Percentiles rank a stretch among this genome's conserved stretches.
phyloP scores from a whole-genome alignment of 35 echinoderm and acorn worm genomes.

The Lytechinus pictus region DNA sequence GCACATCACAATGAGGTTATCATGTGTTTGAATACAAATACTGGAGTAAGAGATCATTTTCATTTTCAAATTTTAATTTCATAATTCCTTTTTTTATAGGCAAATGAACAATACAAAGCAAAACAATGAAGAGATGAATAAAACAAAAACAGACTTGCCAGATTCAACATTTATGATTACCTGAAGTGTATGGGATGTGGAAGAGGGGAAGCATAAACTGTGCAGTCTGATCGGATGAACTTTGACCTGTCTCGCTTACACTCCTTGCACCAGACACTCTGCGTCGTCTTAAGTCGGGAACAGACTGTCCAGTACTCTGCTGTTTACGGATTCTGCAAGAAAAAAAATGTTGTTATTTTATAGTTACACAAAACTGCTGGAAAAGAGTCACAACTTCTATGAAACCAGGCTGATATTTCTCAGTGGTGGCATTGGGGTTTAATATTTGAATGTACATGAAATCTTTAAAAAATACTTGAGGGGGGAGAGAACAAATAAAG shows the following conservation, averaged over 20 bases:
- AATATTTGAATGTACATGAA: background rate
- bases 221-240: slow-evolving; percentile 20
- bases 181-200: slow-evolving; percentile 42
- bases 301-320: slow-evolving; percentile 36
- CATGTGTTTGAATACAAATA: background rate
- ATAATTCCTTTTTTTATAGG: background rate
- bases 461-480: no score
- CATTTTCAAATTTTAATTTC: background rate
- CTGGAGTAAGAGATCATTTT: background rate
- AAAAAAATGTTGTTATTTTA: background rate
- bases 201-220: slow-evolving; percentile 63
- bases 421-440: background rate
- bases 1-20: background rate
- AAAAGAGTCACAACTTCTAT: background rate
- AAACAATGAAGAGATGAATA: background rate
- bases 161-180: slow-evolving; percentile 28
- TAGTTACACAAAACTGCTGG: background rate
- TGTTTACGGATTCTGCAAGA: slow-evolving; percentile 39
- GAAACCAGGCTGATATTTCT: background rate
- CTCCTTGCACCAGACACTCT: background rate
- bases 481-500: background rate
- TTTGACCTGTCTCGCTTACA: background rate
- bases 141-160: background rate
- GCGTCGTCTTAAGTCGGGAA: background rate
- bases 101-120: background rate